These are phyloP conservation scores for Palythoa grandis DNA, from an alignment of 92 coral and sea anemone genomes.

Conservation along the genomic window DNA sequence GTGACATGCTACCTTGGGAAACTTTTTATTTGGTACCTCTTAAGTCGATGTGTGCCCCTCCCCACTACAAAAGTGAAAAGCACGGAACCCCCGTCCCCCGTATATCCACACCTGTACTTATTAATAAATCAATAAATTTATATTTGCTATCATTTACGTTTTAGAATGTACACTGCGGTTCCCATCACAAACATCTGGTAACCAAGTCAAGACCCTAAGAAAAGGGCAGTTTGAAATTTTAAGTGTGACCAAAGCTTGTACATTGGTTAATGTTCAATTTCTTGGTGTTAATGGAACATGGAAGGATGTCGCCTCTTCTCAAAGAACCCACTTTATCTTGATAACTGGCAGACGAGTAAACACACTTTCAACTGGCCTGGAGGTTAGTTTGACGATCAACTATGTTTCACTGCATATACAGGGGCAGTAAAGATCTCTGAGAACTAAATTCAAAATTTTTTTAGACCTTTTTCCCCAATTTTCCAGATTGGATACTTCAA, in stretches of 20 bases:
- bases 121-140: neutral
- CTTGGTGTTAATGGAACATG: neutral
- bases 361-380: neutral
- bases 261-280: neutral
- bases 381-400: neutral
- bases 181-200: neutral
- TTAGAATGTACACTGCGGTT: neutral
- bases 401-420: too few relatives aligned
- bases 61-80: too few relatives aligned
- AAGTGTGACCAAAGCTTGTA: neutral
- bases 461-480: too few relatives aligned
- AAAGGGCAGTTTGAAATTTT: neutral
- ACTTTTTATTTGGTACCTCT: too few relatives aligned
- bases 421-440: too few relatives aligned
- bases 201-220: conserved; percentile 15
- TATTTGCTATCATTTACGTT: neutral
- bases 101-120: too few relatives aligned
- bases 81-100: too few relatives aligned
- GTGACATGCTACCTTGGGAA: too few relatives aligned
- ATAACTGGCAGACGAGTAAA: neutral
- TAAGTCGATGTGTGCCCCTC: too few relatives aligned
- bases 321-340: neutral
- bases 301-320: neutral
- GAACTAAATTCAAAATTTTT: too few relatives aligned
- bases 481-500: too few relatives aligned